Conservation (phyloP, 1,140 invertebrate species). For the Dendroctonus valens region DNA sequence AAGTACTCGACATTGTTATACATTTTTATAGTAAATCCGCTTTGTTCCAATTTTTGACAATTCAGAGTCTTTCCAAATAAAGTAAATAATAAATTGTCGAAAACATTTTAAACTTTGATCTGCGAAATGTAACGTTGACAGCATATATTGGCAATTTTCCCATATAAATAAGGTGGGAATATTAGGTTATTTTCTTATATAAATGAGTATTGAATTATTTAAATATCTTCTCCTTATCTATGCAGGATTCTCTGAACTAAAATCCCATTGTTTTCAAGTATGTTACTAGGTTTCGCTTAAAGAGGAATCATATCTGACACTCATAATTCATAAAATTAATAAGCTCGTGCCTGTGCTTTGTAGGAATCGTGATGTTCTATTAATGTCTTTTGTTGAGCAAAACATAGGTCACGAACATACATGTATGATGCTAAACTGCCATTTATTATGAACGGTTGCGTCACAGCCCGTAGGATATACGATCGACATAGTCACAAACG, state of each 20-base stretch:
- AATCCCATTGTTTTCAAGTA: constrained; percentile 8
- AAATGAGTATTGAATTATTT: no score
- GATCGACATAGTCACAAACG: neutral
- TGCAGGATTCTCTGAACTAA: neutral
- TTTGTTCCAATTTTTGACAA: no score
- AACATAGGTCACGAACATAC: constrained; percentile 23
- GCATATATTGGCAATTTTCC: no score
- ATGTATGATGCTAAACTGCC: constrained; percentile 22
- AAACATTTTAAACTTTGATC: no score
- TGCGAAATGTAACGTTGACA: no score
- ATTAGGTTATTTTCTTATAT: no score
- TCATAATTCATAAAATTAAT: constrained; percentile 30
- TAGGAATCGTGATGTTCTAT: constrained; percentile 22
- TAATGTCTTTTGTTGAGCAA: constrained; percentile 21
- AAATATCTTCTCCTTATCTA: no score
- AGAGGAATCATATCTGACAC: constrained; percentile 18
- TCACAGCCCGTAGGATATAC: constrained; percentile 1
- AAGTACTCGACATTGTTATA: no score
- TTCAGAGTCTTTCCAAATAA: no score
- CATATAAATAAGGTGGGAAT: no score
- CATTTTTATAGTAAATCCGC: no score
- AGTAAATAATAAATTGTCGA: no score
- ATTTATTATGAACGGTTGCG: constrained; percentile 18
- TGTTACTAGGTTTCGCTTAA: neutral
- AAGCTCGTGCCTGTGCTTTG: constrained; percentile 12